A percentile compares a stretch with the other conserved stretches of the same genome.
phyloP scores from a whole-genome alignment of 2,113 vertebrate species.

The Macaca mulatta region DNA sequence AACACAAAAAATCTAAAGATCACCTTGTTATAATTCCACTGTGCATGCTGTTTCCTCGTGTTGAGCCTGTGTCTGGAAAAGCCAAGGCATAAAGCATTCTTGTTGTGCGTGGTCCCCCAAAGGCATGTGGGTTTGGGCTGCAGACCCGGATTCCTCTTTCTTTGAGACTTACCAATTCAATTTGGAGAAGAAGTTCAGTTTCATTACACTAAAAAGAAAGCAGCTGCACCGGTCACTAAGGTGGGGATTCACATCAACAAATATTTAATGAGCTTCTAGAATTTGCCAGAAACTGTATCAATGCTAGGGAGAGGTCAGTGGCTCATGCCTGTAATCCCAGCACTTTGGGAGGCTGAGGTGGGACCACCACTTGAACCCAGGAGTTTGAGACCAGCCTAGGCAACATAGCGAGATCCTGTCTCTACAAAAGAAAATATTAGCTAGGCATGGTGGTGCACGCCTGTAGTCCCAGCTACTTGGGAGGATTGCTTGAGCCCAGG shows the following conservation, averaged over 20 bases:
- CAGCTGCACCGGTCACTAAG: neutral
- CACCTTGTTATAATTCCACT: slow-evolving; percentile 14
- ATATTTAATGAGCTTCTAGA: neutral
- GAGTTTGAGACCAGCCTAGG: neutral
- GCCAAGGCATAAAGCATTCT: neutral
- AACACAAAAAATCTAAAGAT: slow-evolving; percentile 54
- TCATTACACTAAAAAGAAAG: slow-evolving; percentile 48
- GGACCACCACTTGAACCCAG: too few relatives aligned
- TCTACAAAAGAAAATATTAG: neutral
- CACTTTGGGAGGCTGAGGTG: neutral
- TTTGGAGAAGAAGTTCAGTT: neutral
- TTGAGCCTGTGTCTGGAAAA: neutral
- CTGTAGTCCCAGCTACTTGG: neutral
- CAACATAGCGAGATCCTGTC: neutral
- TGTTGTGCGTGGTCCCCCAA: neutral
- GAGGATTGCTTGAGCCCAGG: neutral
- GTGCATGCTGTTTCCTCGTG: neutral
- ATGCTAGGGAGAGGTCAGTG: neutral
- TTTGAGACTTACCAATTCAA: neutral
- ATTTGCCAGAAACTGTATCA: neutral
- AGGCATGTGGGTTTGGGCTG: neutral
- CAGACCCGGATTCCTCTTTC: neutral
- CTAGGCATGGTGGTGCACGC: neutral
- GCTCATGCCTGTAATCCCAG: neutral
- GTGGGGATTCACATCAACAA: neutral